A percentile compares a stretch with the other conserved stretches of the same genome.
Evolutionary conservation across 2,797 vertebrate species (phyloP).

Genomic region (Acanthurus lineatus): DNA sequence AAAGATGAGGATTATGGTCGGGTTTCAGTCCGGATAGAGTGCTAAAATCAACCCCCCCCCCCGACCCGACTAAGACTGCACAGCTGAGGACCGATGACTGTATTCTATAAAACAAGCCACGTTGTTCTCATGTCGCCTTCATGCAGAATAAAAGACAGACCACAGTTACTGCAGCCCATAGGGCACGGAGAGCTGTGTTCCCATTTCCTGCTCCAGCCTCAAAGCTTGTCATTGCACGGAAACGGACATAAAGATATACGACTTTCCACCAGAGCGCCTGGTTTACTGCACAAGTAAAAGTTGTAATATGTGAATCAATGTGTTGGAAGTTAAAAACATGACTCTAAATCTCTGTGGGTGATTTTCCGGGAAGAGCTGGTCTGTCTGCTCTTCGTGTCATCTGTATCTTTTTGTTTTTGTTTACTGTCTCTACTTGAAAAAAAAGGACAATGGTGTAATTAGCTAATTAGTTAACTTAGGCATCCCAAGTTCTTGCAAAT

Average conservation of each 20-base stretch:
- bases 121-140: slow-evolving; percentile 37
- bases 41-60: slow-evolving; percentile 1
- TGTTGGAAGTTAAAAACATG: neutral
- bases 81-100: neutral
- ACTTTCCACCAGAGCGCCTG: slow-evolving; percentile 39
- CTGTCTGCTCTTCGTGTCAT: neutral
- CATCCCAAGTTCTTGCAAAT: neutral
- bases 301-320: slow-evolving; percentile 7
- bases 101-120: slow-evolving; percentile 38
- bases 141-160: slow-evolving; percentile 65
- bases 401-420: neutral
- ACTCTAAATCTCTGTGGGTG: neutral
- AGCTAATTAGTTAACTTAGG: neutral
- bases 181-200: slow-evolving; percentile 48
- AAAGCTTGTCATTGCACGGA: slow-evolving; percentile 52
- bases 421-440: neutral
- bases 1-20: neutral
- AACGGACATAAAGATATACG: slow-evolving; percentile 74
- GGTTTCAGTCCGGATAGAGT: neutral
- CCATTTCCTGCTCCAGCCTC: slow-evolving; percentile 74
- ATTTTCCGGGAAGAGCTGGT: neutral
- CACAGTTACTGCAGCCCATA: slow-evolving; percentile 53
- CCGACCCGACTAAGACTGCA: neutral
- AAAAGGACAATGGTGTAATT: neutral
- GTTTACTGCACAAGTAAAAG: slow-evolving; percentile 43